A percentile compares a stretch with the other conserved stretches of the same genome.
Evolutionary conservation across 2,888 invertebrate genomes (phyloP).

Genomic region (Spilarctia lutea): DNA sequence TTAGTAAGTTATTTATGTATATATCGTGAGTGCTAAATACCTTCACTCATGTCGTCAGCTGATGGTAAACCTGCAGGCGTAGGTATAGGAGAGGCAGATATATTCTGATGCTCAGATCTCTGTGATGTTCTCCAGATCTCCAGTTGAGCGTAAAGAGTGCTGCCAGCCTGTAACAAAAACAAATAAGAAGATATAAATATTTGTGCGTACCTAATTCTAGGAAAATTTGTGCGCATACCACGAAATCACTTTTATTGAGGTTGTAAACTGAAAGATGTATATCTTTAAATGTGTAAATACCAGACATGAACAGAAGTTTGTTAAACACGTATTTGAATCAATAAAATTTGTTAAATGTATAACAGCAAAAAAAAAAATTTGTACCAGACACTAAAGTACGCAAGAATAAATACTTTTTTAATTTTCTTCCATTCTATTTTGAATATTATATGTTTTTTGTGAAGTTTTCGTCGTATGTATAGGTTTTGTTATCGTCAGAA

Average conservation of each 20-base stretch:
- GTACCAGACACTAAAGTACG: not conserved
- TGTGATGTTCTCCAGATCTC: slow-evolving; percentile 90
- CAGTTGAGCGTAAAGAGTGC: slow-evolving; percentile 94
- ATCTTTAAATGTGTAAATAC: not conserved
- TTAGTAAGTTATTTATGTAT: slow-evolving; percentile 14
- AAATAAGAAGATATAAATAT: slow-evolving; percentile 33
- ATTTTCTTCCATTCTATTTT: not conserved
- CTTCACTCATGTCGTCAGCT: slow-evolving; percentile 90
- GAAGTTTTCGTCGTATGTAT: slow-evolving; percentile 20
- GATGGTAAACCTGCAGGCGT: slow-evolving; percentile 80
- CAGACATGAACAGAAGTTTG: too few species aligned
- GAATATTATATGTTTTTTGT: not conserved
- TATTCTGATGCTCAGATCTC: slow-evolving; percentile 80
- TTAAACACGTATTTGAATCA: not conserved
- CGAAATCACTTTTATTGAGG: slow-evolving; percentile 4
- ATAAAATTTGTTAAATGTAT: not conserved
- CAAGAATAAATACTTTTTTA: not conserved
- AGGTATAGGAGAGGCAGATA: slow-evolving; percentile 75
- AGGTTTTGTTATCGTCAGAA: slow-evolving; percentile 31
- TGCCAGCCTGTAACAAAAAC: slow-evolving; percentile 89
- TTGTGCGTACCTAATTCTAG: not conserved
- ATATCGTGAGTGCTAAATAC: slow-evolving; percentile 64
- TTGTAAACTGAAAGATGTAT: not conserved
- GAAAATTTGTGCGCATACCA: slow-evolving; percentile 27
- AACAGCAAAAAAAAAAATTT: not conserved